Evolutionary conservation across 1,140 invertebrate genomes (phyloP).

Genomic region (Papilio machaon): DNA sequence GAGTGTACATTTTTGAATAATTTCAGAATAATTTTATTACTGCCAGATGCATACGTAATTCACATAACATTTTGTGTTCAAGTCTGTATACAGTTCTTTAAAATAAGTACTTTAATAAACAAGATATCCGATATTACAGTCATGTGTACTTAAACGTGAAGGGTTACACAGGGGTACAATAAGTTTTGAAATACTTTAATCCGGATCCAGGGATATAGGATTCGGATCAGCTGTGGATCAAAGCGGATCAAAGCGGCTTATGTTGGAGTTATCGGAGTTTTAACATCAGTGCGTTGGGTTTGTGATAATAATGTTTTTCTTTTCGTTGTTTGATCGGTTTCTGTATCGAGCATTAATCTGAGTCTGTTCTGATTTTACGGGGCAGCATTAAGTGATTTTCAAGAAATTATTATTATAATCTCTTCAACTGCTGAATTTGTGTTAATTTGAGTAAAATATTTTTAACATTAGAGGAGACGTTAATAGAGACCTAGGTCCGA

Average conservation of each 20-base stretch:
- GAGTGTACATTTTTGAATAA: too few relatives aligned
- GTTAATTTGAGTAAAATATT: too few relatives aligned
- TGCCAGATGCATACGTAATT: not conserved
- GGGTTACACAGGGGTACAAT: not conserved
- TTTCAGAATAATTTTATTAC: too few relatives aligned
- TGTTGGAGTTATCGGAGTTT: slow-evolving; percentile 12
- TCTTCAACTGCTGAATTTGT: too few relatives aligned
- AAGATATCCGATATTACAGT: too few relatives aligned
- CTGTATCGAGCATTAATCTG: not conserved
- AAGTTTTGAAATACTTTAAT: slow-evolving; percentile 4
- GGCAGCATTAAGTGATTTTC: too few relatives aligned
- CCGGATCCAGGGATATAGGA: not conserved
- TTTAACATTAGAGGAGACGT: not conserved
- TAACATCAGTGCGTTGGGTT: not conserved
- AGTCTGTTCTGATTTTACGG: not conserved
- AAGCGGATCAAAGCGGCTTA: slow-evolving; percentile 16
- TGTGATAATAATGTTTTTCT: not conserved
- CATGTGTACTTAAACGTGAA: not conserved
- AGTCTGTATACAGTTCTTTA: too few relatives aligned
- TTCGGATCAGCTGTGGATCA: not conserved
- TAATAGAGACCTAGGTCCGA: not conserved
- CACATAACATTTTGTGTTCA: not conserved
- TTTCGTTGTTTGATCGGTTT: not conserved
- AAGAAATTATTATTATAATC: too few relatives aligned
- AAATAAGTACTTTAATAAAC: too few relatives aligned